Base-by-base conservation (phyloP, 2,113 vertebrate genomes). In the Colossoma macropomum region DNA sequence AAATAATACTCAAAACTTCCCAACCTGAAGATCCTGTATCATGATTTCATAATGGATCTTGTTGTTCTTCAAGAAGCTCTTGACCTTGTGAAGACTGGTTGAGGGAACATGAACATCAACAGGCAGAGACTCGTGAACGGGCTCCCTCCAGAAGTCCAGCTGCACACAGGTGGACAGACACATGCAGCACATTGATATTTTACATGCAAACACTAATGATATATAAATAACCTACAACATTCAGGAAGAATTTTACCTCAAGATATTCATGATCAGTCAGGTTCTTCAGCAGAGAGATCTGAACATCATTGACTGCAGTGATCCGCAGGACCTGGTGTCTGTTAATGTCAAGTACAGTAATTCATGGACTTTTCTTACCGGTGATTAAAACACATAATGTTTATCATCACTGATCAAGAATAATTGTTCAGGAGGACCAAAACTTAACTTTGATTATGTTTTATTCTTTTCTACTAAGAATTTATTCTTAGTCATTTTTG, bases 251-350 rank as follows among this genome's bases (percentile, higher is more conserved):
- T 62, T 25, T 92, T 77, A 98, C 97, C 95, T 96, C 86, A 6
- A 95, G 89, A 27, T 94, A 87, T 0, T 86, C 84, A 79, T 87
- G 85, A 65, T 91, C 75, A 0, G 91, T 93, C 89, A 98, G 89
- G 0, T 84, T 81, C 84, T 87, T 91, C 50, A 98, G 89, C 69
- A 95, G 86, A 30, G 60, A 1, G 45, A 97, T 82, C 73, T 98
- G 93, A 81, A 59, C 87, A 48, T 95, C 93, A 13, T 90, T 71
- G 34, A 90, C 90, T 27, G 95, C 90, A 1, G 3, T 50, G 63
- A 97, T 73, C 25, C 95, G 96, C 79, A 98, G 93, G 59, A 98
- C 97, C 89, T 99, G 96, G 86, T 99, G 94, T 78, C 97, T 99
- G 92, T 77, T n/a, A 63, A 30, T 13, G 71, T 0, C 0, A 6